These are phyloP conservation scores for Drosophila neocordata DNA, from an alignment of 1,140 invertebrate genomes.

Conservation along the genomic window DNA sequence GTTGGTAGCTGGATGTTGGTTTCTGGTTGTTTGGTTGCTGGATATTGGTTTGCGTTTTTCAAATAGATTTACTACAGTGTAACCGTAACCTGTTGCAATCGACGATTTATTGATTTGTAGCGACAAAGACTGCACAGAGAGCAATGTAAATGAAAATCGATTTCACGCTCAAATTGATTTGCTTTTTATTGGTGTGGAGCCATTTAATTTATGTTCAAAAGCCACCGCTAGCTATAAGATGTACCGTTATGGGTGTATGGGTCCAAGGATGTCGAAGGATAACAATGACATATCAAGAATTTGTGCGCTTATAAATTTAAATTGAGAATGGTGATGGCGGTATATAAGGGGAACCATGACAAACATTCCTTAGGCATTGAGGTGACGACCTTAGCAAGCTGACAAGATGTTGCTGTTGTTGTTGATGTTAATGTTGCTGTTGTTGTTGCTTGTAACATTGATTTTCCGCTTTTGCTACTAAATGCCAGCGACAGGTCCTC, in stretches of 20 bases:
- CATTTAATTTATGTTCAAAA: slow-evolving; percentile 74
- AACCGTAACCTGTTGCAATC: slow-evolving; percentile 62
- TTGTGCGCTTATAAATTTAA: slow-evolving; percentile 77
- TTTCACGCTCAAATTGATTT: slow-evolving; percentile 79
- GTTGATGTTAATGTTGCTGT: slow-evolving; percentile 11
- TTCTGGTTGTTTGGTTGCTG: slow-evolving; percentile 2
- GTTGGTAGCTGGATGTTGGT: slow-evolving; percentile 60
- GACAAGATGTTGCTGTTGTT: slow-evolving; percentile 48
- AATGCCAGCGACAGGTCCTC: slow-evolving; percentile 58
- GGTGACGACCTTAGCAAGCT: slow-evolving; percentile 59
- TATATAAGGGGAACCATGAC: slow-evolving; percentile 27
- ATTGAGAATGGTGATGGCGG: slow-evolving; percentile 29
- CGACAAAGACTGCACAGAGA: background rate
- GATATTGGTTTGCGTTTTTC: slow-evolving; percentile 6
- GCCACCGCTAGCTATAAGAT: slow-evolving; percentile 42
- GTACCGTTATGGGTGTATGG: background rate
- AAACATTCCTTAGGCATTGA: slow-evolving; percentile 62
- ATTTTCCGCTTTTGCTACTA: slow-evolving; percentile 66
- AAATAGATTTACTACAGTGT: slow-evolving; percentile 21
- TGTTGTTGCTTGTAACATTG: slow-evolving; percentile 65
- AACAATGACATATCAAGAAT: slow-evolving; percentile 66
- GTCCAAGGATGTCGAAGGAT: slow-evolving; percentile 25
- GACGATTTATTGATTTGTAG: slow-evolving; percentile 63
- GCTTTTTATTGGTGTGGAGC: slow-evolving; percentile 65
- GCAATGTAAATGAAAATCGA: slow-evolving; percentile 64